Conservation (phyloP, 1,140 invertebrate species). For the Acromyrmex charruanus region DNA sequence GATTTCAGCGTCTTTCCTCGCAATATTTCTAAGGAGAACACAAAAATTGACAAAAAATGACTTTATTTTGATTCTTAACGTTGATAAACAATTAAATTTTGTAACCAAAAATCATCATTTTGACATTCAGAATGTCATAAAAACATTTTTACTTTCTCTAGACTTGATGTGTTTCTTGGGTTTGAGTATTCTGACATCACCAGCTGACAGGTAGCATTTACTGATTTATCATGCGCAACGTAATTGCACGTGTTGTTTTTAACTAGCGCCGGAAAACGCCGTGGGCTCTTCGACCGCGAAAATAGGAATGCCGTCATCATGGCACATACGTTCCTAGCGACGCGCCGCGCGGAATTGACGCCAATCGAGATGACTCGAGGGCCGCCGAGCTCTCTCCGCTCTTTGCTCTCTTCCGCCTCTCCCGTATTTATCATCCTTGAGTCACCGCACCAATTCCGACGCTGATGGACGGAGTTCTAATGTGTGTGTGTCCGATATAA, state of each 20-base stretch:
- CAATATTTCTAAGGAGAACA: too few relatives aligned
- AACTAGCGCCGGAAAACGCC: neutral
- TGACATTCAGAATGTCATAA: too few relatives aligned
- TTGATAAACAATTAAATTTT: too few relatives aligned
- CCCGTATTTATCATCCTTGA: conserved; percentile 63
- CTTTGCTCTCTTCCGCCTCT: neutral
- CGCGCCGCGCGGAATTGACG: conserved; percentile 12
- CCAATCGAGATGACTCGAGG: conserved; percentile 26
- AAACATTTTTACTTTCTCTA: neutral
- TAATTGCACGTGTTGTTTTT: conserved; percentile 11
- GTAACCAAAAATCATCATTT: too few relatives aligned
- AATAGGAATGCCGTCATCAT: conserved; percentile 49
- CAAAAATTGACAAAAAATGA: too few relatives aligned
- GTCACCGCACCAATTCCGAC: conserved; percentile 60
- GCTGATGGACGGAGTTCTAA: conserved; percentile 62
- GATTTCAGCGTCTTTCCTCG: too few relatives aligned
- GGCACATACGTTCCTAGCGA: neutral
- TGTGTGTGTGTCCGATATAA: conserved; percentile 17
- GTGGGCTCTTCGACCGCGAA: conserved; percentile 30
- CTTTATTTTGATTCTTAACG: too few relatives aligned
- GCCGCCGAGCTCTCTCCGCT: neutral
- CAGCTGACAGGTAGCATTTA: conserved; percentile 16
- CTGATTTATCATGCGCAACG: neutral
- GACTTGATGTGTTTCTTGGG: neutral
- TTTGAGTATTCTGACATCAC: neutral